Base-by-base conservation (phyloP, 1,140 invertebrate species). In the Drosophila funebris region DNA sequence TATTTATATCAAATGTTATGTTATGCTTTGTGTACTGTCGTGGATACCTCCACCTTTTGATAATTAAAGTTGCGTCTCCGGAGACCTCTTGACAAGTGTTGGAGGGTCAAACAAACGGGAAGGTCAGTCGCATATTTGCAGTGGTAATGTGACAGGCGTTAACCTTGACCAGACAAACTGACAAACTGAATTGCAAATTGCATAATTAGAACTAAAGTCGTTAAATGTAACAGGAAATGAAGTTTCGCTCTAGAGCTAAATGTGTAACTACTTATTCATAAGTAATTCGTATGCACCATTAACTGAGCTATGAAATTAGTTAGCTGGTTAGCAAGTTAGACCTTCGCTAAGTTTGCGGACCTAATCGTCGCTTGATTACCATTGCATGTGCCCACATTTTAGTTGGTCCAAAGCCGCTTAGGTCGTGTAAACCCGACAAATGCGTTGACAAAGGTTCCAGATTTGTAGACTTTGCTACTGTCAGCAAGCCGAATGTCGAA, bases 371-470 rank as follows among this genome's bases (percentile, higher is more conserved):
- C 33, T 61, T 43, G 73, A 62, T 72, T 66, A 66, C 46, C 14
- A 29, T 53, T 53, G 67, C 50, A 36, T 46, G 50, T 46, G 29
- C 24, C 18, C 24, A 29, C 33, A 64, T 63, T 52, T 64, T 20
- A 50, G 43, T 57, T 64, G 50, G 44, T 20, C 50, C 3, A 85
- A 85, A 85, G 78, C 82, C 48, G 82, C 82, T 85, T 85, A 87
- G 78, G 74, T 87, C 78, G 66, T 85, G 82, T 85, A 85, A 85
- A 61, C 83, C 83, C 62, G 72, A 48, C 77, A 80, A 85, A 77
- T 70, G 66, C 75, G 27, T 56, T 61, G 48, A 66, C 66, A 44
- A 62, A 78, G 74, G 74, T 39, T 58, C 54, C 72, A 75, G 81
- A 85, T 85, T 85, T 85, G 73, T 14, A 52, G 54, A 36, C 24